A percentile compares a stretch with the other conserved stretches of the same genome.
phyloP scores from a whole-genome alignment of 35 echinoderm and acorn worm species.

The Ophioderma brevispina region DNA sequence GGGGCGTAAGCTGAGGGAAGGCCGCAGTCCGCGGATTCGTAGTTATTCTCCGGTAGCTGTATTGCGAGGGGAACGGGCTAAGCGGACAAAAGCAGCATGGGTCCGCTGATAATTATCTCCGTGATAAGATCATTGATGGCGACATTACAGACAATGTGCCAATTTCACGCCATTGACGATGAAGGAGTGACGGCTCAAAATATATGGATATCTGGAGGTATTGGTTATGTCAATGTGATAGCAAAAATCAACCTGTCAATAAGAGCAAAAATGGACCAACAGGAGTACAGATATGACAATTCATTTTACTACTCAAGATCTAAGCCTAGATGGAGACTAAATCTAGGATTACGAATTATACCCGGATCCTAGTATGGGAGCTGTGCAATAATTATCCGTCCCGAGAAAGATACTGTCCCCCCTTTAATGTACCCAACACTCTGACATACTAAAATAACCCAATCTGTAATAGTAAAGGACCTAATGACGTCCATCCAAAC shows the following conservation, averaged over 20 bases:
- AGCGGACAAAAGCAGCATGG: slow-evolving; percentile 51
- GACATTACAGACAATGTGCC: background rate
- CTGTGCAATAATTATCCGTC: too few relatives aligned
- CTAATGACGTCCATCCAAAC: too few relatives aligned
- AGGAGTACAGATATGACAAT: too few relatives aligned
- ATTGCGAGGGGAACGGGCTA: slow-evolving; percentile 54
- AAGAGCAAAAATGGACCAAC: background rate
- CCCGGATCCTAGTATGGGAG: too few relatives aligned
- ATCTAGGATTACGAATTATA: too few relatives aligned
- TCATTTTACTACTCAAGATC: too few relatives aligned
- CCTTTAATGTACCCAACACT: too few relatives aligned
- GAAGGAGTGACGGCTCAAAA: background rate
- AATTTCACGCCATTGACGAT: slow-evolving; percentile 24
- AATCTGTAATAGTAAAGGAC: too few relatives aligned
- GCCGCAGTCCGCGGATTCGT: slow-evolving; percentile 51
- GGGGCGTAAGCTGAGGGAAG: slow-evolving; percentile 32
- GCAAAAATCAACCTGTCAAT: background rate
- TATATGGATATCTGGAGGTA: slow-evolving; percentile 9
- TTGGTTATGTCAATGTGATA: slow-evolving; percentile 3
- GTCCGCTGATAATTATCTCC: slow-evolving; percentile 44
- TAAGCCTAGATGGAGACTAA: too few relatives aligned
- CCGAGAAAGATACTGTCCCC: too few relatives aligned
- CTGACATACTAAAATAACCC: too few relatives aligned
- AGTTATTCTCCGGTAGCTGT: slow-evolving; percentile 74
- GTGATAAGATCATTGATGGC: slow-evolving; percentile 42